Percentiles rank a stretch among this genome's conserved stretches.
These are phyloP conservation scores for Piezodorus guildinii DNA, from an alignment of 1,140 invertebrate species.

Conservation along the genomic window DNA sequence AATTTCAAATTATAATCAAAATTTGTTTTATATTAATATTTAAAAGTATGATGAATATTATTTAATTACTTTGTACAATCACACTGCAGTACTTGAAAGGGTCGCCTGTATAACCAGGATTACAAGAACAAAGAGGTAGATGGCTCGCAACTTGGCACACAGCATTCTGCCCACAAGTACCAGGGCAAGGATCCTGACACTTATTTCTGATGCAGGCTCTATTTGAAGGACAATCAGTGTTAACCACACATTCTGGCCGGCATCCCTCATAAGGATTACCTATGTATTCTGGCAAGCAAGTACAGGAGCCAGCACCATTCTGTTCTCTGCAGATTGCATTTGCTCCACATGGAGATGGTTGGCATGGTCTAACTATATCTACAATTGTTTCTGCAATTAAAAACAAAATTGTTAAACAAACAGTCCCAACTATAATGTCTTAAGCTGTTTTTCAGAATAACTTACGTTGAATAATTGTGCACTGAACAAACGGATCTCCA, in stretches of 20 bases:
- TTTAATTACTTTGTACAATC: constrained; percentile 26
- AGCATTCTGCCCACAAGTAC: constrained; percentile 59
- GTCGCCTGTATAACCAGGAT: constrained; percentile 57
- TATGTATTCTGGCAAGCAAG: constrained; percentile 55
- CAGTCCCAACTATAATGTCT: constrained; percentile 4
- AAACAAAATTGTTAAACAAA: not conserved
- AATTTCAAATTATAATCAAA: not conserved
- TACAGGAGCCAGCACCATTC: constrained; percentile 52
- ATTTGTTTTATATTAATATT: not conserved
- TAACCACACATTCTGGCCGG: constrained; percentile 57
- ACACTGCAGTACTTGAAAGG: constrained; percentile 50
- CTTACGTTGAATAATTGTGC: constrained; percentile 31
- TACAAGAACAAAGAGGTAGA: constrained; percentile 56
- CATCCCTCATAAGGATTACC: constrained; percentile 65
- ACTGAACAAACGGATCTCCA: constrained; percentile 51
- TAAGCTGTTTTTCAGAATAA: not conserved
- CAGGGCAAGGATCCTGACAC: constrained; percentile 63
- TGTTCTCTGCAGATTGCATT: constrained; percentile 58
- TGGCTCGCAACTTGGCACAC: constrained; percentile 64
- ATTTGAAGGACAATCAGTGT: constrained; percentile 57
- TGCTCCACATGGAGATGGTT: constrained; percentile 58
- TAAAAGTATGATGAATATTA: not conserved
- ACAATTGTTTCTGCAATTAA: constrained; percentile 29
- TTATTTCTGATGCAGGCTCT: constrained; percentile 60
- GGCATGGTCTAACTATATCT: constrained; percentile 48